Evolutionary conservation across 2,888 invertebrate genomes (phyloP), one percentile per base, ranked within the genome.

Genomic region (Netelia inedita): DNA sequence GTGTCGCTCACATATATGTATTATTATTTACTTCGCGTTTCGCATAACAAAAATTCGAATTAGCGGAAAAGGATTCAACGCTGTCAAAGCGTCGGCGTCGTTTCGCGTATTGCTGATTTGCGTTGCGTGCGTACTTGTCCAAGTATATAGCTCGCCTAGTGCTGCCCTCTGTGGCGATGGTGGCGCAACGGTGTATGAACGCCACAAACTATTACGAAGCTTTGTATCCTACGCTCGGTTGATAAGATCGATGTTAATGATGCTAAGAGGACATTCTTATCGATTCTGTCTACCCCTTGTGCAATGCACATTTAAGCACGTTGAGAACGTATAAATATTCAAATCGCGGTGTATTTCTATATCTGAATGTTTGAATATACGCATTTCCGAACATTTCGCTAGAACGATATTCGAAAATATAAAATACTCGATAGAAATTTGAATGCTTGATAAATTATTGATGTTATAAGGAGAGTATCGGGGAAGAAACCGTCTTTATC

Each of bases 11-110:
- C 8, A 46, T 46, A 46, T 46, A 46, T 46, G 41, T 35, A 21
- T 53, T 50, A 68, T 28, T 23, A 19, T 74, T 68, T 59, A 23
- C 50, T 14, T 69, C 23, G 41, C 21, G 35, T 21, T 63, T 61
- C 43, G 21, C 65, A 23, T 19, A 14, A 8, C n/a, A 21, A 21
- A 41, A 11, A 16, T 10, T 8, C 41, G 8, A 14, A 73, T 53
- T 35, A 35, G 35, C 35, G 16, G 14, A 46, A 50, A 23, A 23
- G 10, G 35, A 35, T 23, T 66, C 14, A 66, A 50, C 72, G 41
- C 63, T 69, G 79, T 69, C 55, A 74, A 73, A 69, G 83, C 79
- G 74, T 79, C 79, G 74, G 73, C 69, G 79, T 74, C 78, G 50
- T 66, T 73, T 73, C 10, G 50, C 16, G 23, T 61, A 46, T 63